Percentiles rank a stretch among this genome's conserved stretches.
phyloP scores from a whole-genome alignment of 2,113 vertebrate species.

The Melierax canorus region DNA sequence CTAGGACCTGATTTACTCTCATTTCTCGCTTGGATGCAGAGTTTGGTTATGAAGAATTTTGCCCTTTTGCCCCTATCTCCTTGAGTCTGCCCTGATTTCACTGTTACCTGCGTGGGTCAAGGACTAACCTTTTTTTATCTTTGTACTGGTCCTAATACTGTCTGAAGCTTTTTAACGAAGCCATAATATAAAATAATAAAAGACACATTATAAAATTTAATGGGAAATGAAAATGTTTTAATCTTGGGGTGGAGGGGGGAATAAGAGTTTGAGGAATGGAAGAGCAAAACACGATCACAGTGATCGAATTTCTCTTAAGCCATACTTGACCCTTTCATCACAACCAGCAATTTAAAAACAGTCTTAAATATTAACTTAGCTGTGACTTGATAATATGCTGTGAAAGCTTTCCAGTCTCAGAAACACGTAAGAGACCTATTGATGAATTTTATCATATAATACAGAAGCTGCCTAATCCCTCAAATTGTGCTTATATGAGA shows the following conservation, averaged over 20 bases:
- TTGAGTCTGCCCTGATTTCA: neutral
- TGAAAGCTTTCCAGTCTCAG: neutral
- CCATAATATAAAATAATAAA: neutral
- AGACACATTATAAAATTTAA: neutral
- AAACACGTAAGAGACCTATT: neutral
- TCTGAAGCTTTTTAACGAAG: neutral
- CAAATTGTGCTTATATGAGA: neutral
- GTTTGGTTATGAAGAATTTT: neutral
- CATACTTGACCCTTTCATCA: neutral
- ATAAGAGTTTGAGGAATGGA: neutral
- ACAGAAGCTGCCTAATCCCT: neutral
- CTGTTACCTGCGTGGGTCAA: neutral
- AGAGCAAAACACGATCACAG: neutral
- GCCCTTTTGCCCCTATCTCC: neutral
- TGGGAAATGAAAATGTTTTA: neutral
- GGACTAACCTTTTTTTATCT: neutral
- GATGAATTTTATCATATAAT: neutral
- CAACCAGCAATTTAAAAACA: neutral
- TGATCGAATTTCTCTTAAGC: neutral
- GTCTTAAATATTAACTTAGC: neutral
- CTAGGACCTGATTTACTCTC: neutral
- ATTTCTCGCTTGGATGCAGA: neutral
- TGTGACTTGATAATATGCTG: neutral
- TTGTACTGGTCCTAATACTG: neutral
- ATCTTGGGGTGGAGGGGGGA: neutral